Evolutionary conservation across 2,797 vertebrate genomes (phyloP), one percentile per base, ranked within the genome.

Genomic region (Cetoscarus ocellatus): DNA sequence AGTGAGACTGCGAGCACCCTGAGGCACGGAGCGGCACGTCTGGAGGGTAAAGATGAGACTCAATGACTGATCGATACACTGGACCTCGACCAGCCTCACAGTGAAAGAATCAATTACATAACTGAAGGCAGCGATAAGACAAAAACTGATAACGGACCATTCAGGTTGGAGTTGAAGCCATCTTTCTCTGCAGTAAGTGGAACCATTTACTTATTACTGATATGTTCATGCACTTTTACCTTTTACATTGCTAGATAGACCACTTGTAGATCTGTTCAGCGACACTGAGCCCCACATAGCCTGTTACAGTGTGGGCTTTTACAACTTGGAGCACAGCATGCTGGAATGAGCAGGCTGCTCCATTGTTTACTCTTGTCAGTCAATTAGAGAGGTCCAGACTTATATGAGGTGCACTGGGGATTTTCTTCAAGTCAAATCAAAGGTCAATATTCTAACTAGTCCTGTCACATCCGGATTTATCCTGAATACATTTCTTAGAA

Each of bases 101-200:
- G 62, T 49, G 60, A 52, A 15, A 54, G 47, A 48, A 50, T 70
- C 58, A 42, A 35, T 84, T 83, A 83, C 67, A 77, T 77, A 87
- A 84, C 77, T 45, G 80, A 70, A 79, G 75, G 67, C 73, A 83
- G 68, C 77, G 85, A 66, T 73, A 59, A 78, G 72, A 72, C 74
- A 36, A 19, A 73, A 75, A 74, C 78, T 61, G 85, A 85, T 87
- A 88, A 85, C 73, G 83, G 81, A 85, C 70, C 52, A 12, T 10
- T 68, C 78, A 82, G 87, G 86, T 91, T 78, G 77, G 82, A 87
- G 88, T 75, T 86, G 87, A 87, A 87, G 79, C 85, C 85, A 80
- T 91, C 80, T 85, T 78, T 77, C 73, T 72, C 60, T 51, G 66
- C 67, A 66, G 87, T 91, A 75, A 91, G 84, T 87, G 57, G 7